Percentiles rank a stretch among this genome's conserved stretches.
Evolutionary conservation across 2,888 invertebrate genomes (phyloP).

Genomic region (Mantis religiosa): DNA sequence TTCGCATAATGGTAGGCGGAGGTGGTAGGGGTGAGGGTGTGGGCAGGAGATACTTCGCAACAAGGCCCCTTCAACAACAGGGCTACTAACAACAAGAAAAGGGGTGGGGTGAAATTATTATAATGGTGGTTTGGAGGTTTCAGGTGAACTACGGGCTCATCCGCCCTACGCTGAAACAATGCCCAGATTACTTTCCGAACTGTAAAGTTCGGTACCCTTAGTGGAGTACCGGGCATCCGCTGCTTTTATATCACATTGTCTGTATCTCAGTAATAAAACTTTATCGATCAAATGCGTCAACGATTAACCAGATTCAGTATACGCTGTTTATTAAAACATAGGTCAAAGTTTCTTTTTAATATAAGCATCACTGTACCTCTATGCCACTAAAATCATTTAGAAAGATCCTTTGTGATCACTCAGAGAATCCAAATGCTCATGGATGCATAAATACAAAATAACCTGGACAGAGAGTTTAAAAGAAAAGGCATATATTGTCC

Average conservation of each 20-base stretch:
- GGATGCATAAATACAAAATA: too few species aligned
- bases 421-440: too few species aligned
- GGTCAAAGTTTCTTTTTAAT: too few species aligned
- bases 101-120: background rate
- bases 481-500: too few species aligned
- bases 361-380: too few species aligned
- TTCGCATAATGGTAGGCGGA: background rate
- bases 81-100: background rate
- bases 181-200: background rate
- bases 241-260: too few species aligned
- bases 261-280: too few species aligned
- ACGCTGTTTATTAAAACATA: background rate
- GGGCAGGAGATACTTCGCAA: background rate
- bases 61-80: background rate
- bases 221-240: background rate
- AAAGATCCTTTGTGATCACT: too few species aligned
- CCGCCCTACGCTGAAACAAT: background rate
- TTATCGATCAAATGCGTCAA: too few species aligned
- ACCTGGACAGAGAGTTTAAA: too few species aligned
- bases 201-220: background rate
- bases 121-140: background rate
- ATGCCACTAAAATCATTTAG: too few species aligned
- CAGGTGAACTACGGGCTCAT: background rate
- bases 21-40: background rate
- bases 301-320: too few species aligned